phyloP scores from a whole-genome alignment of 2,113 vertebrate genomes.

The Neopipo cinnamomea region DNA sequence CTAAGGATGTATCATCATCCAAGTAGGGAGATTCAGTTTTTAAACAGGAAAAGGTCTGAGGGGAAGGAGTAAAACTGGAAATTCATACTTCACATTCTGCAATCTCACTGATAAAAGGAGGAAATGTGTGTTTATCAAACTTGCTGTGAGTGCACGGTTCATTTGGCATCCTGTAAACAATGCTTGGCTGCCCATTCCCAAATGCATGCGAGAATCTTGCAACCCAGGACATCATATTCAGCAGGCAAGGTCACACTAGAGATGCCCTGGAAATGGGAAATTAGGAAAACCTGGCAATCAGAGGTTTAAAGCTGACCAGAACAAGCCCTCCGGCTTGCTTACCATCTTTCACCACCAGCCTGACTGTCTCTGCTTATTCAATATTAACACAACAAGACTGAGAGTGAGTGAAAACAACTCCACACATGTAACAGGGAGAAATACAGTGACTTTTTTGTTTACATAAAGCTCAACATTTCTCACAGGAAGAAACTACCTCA shows the following conservation, averaged over 20 bases:
- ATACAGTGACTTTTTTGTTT: constrained; percentile 73
- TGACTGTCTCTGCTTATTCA: constrained; percentile 75
- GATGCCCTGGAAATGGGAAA: constrained; percentile 88
- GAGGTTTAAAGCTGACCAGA: constrained; percentile 73
- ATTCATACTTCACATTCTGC: constrained; percentile 81
- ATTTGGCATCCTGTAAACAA: constrained; percentile 82
- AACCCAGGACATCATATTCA: constrained; percentile 80
- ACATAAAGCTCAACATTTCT: constrained; percentile 72
- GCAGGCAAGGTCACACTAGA: constrained; percentile 80
- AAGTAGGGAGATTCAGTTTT: constrained; percentile 76
- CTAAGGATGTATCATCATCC: constrained; percentile 73
- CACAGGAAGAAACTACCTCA: constrained; percentile 52
- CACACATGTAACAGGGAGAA: constrained; percentile 67
- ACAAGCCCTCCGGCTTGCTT: constrained; percentile 79
- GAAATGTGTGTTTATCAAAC: constrained; percentile 92
- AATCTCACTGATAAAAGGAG: constrained; percentile 84
- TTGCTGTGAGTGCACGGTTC: constrained; percentile 81
- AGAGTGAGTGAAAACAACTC: constrained; percentile 75
- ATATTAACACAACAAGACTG: constrained; percentile 70
- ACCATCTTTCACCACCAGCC: constrained; percentile 78
- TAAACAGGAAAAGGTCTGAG: constrained; percentile 83
- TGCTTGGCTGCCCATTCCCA: constrained; percentile 78
- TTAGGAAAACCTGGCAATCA: constrained; percentile 89
- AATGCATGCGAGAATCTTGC: constrained; percentile 78
- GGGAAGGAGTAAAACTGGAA: constrained; percentile 78